A percentile compares a stretch with the other conserved stretches of the same genome.
Conservation (phyloP, 2,113 vertebrate species). For the Oncorhynchus tshawytscha region DNA sequence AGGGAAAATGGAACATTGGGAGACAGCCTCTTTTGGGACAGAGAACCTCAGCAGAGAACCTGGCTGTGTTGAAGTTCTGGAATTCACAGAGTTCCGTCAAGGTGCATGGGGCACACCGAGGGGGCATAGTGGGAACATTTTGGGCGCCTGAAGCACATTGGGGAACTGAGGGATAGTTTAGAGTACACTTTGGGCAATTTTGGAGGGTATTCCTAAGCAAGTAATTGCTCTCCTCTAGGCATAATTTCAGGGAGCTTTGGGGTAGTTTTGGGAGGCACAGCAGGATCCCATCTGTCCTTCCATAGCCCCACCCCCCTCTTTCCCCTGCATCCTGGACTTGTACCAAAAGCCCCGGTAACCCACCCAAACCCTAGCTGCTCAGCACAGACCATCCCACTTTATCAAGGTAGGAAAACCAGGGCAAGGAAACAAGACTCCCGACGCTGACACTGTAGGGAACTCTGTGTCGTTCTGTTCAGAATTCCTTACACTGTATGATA, state of each 20-base stretch:
- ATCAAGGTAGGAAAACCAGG: background rate
- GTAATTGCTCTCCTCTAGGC: too few relatives aligned
- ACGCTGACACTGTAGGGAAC: background rate
- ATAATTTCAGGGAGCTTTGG: conserved; percentile 14
- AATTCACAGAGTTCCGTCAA: too few relatives aligned
- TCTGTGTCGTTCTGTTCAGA: background rate
- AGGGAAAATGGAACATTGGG: too few relatives aligned
- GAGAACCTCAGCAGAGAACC: too few relatives aligned
- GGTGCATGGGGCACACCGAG: too few relatives aligned
- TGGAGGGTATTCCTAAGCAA: too few relatives aligned
- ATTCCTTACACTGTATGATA: background rate
- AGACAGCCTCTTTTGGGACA: too few relatives aligned
- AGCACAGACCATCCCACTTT: background rate
- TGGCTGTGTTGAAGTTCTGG: too few relatives aligned
- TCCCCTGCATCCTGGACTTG: conserved; percentile 24
- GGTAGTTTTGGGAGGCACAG: conserved; percentile 21
- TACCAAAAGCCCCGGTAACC: conserved; percentile 1
- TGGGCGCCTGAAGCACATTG: too few relatives aligned
- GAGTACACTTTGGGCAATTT: too few relatives aligned
- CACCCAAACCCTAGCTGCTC: background rate
- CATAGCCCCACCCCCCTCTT: background rate
- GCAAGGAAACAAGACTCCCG: conserved; percentile 7
- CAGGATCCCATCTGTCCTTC: conserved; percentile 11
- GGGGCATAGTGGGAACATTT: too few relatives aligned
- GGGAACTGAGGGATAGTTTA: too few relatives aligned